Percentiles rank a stretch among this genome's conserved stretches.
Conservation (phyloP, 2,888 invertebrate species). For the Luffia ferchaultella region DNA sequence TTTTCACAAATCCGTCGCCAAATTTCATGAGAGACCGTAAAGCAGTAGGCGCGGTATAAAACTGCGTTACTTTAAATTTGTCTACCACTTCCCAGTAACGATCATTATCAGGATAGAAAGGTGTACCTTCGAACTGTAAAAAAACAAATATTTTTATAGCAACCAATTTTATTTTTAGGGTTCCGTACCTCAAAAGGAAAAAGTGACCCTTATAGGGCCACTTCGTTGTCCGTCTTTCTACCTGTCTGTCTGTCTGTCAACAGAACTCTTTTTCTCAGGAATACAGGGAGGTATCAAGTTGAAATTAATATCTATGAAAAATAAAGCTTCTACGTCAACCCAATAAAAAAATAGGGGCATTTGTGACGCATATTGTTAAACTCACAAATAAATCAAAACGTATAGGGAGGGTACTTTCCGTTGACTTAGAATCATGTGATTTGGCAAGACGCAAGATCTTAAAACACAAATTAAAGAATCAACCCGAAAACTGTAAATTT, state of each 20-base stretch:
- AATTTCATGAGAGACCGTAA: constrained; percentile 96
- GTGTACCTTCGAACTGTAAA: constrained; percentile 92
- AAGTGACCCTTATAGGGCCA: not conserved
- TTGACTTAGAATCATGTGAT: not conserved
- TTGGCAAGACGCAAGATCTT: no score
- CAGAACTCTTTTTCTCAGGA: not conserved
- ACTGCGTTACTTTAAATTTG: constrained; percentile 94
- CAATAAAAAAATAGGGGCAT: not conserved
- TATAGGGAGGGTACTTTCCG: constrained; percentile 1
- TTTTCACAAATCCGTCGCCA: constrained; percentile 85
- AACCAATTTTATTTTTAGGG: not conserved
- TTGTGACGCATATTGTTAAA: not conserved
- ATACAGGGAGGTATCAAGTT: not conserved
- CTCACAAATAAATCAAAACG: not conserved
- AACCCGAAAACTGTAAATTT: no score
- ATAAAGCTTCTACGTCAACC: not conserved
- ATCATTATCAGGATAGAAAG: constrained; percentile 92
- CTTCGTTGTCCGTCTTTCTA: not conserved
- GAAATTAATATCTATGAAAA: not conserved
- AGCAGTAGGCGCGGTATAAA: constrained; percentile 99
- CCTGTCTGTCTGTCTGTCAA: not conserved
- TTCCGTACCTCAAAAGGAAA: not conserved
- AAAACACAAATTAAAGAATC: no score
- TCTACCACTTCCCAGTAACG: constrained; percentile 93
- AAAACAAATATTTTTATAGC: constrained; percentile 6